Evolutionary conservation across 2,888 invertebrate species (phyloP).

Genomic region (Coenonympha arcania): DNA sequence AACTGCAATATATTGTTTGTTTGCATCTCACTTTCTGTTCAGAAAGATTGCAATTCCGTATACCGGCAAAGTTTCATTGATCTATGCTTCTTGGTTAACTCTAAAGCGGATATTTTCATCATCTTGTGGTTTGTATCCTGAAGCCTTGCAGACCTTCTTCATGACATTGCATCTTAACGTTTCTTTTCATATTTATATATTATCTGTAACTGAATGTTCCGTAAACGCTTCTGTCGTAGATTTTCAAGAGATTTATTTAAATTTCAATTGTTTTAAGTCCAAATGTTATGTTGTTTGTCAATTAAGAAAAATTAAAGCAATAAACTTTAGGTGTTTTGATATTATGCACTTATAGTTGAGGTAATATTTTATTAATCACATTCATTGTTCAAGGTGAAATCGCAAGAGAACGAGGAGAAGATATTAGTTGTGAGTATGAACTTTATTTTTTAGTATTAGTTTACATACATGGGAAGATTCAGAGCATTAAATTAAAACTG

Average conservation of each 20-base stretch:
- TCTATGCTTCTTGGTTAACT: conserved; percentile 74
- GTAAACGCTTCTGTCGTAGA: conserved; percentile 62
- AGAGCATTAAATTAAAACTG: not conserved
- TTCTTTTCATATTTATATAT: conserved; percentile 27
- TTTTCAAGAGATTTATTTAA: conserved; percentile 29
- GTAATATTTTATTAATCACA: not conserved
- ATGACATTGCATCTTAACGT: conserved; percentile 61
- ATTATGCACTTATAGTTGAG: not conserved
- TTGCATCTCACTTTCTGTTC: conserved; percentile 50
- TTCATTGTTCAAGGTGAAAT: conserved; percentile 79
- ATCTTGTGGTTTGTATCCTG: conserved; percentile 64
- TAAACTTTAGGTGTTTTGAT: not conserved
- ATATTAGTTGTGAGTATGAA: conserved; percentile 81
- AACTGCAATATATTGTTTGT: conserved; percentile 38
- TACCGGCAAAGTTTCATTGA: conserved; percentile 45
- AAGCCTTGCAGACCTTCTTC: conserved; percentile 49
- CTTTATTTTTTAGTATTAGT: not conserved
- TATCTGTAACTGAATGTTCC: conserved; percentile 48
- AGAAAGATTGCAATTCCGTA: conserved; percentile 25
- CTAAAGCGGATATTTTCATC: conserved; percentile 67
- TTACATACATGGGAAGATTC: not conserved
- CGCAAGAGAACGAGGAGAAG: conserved; percentile 82
- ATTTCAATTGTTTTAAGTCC: not conserved
- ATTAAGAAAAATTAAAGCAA: not conserved
- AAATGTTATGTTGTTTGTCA: not conserved